Conservation (phyloP, 1,140 invertebrate genomes). For the Drosophila arizonae region DNA sequence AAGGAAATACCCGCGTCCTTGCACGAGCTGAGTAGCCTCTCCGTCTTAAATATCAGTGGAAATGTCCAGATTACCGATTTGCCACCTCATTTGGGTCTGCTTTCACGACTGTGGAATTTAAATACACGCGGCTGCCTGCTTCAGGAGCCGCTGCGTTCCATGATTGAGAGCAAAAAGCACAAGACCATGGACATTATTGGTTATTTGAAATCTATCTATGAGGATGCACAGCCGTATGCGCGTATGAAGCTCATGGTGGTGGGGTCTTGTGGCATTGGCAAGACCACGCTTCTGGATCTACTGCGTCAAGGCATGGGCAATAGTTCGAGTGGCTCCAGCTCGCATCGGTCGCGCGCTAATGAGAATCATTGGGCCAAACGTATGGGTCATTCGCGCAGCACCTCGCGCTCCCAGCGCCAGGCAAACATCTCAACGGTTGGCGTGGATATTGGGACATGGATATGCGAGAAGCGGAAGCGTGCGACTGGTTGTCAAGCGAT, state of each 20-base stretch:
- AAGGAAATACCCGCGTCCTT: constrained; percentile 92
- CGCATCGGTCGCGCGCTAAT: constrained; percentile 67
- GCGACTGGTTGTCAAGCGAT: constrained; percentile 89
- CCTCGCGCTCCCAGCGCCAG: constrained; percentile 57
- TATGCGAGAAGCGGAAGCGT: constrained; percentile 91
- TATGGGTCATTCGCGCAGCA: constrained; percentile 91
- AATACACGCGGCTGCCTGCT: constrained; percentile 95
- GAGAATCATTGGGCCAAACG: constrained; percentile 94
- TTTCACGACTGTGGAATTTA: constrained; percentile 97
- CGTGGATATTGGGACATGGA: constrained; percentile 98
- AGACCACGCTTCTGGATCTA: constrained; percentile 95
- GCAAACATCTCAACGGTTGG: constrained; percentile 95
- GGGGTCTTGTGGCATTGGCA: constrained; percentile 95
- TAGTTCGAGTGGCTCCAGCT: constrained; percentile 44
- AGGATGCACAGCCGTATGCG: constrained; percentile 96
- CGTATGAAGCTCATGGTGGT: constrained; percentile 99
- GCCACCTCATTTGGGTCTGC: constrained; percentile 96
- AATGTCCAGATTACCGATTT: constrained; percentile 93
- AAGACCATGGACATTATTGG: constrained; percentile 98
- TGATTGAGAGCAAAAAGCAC: constrained; percentile 96
- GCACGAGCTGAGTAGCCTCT: constrained; percentile 93
- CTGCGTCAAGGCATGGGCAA: constrained; percentile 87
- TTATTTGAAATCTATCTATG: constrained; percentile 94
- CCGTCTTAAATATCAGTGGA: constrained; percentile 96
- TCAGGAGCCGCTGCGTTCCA: constrained; percentile 94